Base-by-base conservation (phyloP, 2,797 vertebrate genomes). In the Austrolebias charrua region DNA sequence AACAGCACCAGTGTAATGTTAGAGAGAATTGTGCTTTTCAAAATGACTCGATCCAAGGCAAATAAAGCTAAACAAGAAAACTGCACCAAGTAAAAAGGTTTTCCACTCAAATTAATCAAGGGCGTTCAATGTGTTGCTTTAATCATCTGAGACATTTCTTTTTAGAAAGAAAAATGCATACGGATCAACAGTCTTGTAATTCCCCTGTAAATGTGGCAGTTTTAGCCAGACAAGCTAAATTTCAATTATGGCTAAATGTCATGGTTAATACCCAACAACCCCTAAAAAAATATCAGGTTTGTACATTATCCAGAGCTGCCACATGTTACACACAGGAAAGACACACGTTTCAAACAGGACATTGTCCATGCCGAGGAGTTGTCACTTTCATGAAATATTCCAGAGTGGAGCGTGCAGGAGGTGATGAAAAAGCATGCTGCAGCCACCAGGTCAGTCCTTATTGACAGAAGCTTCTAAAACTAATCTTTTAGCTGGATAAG, bases 41-140 rank as follows among this genome's bases (percentile, higher is more conserved):
- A 13, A 64, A 66, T 16, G 18, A 24, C 16, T 38, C 67, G 40
- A 67, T 65, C 35, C 18, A 54, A 78, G 29, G 44, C 62, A 63
- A 77, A 80, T 49, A 56, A 42, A 28, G 33, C 57, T 15, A 14
- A 66, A 58, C 13, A 48, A 55, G 55, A 66, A 29, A 8, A 60
- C 63, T 6, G 12, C 5, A 55, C 33, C 10, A 4, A 66, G 49
- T 24, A 12, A 54, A 51, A 18, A 18, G 49, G 49, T n/a, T n/a
- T n/a, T n/a, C n/a, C n/a, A n/a, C n/a, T n/a, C n/a, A n/a, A n/a
- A n/a, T n/a, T n/a, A n/a, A n/a, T n/a, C n/a, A n/a, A n/a, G n/a
- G n/a, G n/a, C n/a, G n/a, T n/a, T n/a, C n/a, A n/a, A n/a, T n/a
- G 19, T 56, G n/a, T 70, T n/a, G 4, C 29, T 60, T 60, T 54